A percentile compares a stretch with the other conserved stretches of the same genome.
phyloP scores from a whole-genome alignment of 2,888 invertebrate species.

The Pseudococcus viburni region DNA sequence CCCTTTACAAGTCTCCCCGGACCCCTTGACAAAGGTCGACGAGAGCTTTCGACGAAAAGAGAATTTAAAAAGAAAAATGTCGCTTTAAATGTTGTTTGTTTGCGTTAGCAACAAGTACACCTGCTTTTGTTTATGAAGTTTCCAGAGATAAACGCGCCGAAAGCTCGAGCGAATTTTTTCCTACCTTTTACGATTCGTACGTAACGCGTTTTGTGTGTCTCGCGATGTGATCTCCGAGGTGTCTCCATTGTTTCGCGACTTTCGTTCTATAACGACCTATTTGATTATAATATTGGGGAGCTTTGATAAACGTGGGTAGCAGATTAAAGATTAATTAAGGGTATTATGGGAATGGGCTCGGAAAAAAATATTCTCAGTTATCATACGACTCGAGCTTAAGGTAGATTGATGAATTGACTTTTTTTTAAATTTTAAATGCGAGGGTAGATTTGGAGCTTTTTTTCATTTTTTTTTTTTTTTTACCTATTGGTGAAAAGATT shows the following conservation, averaged over 20 bases:
- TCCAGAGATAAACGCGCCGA: constrained; percentile 36
- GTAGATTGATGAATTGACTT: background rate
- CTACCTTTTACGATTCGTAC: background rate
- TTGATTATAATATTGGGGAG: background rate
- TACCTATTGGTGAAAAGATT: background rate
- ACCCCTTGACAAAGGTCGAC: constrained; percentile 18
- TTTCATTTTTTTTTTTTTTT: background rate
- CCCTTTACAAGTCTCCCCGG: background rate
- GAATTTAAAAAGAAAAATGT: constrained; percentile 59
- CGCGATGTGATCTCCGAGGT: background rate
- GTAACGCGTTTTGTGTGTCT: background rate
- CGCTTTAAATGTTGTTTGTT: constrained; percentile 59
- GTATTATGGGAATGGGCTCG: too few species aligned
- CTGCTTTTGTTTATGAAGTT: constrained; percentile 62
- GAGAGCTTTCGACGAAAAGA: constrained; percentile 19
- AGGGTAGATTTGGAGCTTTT: background rate
- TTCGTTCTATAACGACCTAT: background rate
- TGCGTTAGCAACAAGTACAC: constrained; percentile 61
- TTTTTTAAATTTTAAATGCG: background rate
- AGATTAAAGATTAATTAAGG: background rate
- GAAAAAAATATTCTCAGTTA: background rate
- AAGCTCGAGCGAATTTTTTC: constrained; percentile 49
- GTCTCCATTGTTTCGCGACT: background rate
- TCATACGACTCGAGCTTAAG: background rate
- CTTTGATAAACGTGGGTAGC: background rate